phyloP scores from a whole-genome alignment of 1,140 invertebrate genomes.

The Trachymyrmex cornetzi region DNA sequence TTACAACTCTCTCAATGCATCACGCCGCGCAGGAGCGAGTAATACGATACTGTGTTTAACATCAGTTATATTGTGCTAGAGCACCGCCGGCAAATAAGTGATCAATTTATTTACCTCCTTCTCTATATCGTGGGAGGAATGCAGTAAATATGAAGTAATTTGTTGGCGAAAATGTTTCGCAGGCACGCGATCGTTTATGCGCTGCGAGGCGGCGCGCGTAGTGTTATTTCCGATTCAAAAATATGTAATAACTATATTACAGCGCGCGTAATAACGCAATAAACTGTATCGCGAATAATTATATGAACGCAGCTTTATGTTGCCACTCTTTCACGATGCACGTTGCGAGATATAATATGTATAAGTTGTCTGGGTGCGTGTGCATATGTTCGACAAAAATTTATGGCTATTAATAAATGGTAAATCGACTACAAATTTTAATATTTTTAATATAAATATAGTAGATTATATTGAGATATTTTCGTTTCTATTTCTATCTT shows the following conservation, averaged over 20 bases:
- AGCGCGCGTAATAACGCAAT: slow-evolving; percentile 28
- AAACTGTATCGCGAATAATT: slow-evolving; percentile 48
- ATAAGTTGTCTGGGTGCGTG: not conserved
- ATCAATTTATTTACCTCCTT: slow-evolving; percentile 64
- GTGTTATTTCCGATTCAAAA: slow-evolving; percentile 57
- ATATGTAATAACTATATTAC: slow-evolving; percentile 59
- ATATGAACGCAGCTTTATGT: slow-evolving; percentile 23
- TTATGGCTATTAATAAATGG: slow-evolving; percentile 17
- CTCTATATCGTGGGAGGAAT: slow-evolving; percentile 52
- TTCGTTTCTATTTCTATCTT: not conserved
- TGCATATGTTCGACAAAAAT: not conserved
- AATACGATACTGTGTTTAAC: slow-evolving; percentile 64
- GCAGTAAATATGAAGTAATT: slow-evolving; percentile 63
- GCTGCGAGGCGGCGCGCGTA: slow-evolving; percentile 13
- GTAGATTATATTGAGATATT: not conserved
- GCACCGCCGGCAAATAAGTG: slow-evolving; percentile 60
- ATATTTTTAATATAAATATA: not conserved
- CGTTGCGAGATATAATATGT: not conserved
- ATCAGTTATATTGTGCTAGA: slow-evolving; percentile 54
- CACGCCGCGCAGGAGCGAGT: slow-evolving; percentile 45
- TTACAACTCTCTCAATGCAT: slow-evolving; percentile 64
- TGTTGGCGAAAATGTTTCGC: slow-evolving; percentile 59
- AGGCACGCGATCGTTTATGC: slow-evolving; percentile 61
- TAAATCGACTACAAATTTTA: not conserved
- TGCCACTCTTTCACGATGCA: slow-evolving; percentile 14